phyloP scores from a whole-genome alignment of 2,113 vertebrate genomes.

The Pseudolaguvia tuberculata region DNA sequence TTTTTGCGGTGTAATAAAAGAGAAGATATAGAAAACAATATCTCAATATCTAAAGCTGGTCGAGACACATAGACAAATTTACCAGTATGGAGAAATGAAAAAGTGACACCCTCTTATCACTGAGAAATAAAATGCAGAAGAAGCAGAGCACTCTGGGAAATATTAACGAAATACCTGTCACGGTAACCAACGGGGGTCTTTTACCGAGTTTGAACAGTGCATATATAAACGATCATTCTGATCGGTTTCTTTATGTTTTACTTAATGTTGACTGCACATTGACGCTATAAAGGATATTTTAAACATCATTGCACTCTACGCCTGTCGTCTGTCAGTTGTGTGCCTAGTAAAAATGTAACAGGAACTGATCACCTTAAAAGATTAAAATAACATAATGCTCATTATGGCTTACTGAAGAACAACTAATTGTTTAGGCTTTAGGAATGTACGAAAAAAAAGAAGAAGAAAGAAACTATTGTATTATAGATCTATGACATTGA shows the following conservation, averaged over 20 bases:
- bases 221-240: no score
- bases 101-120: slow-evolving; percentile 20
- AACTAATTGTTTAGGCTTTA: no score
- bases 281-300: neutral
- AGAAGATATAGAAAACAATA: slow-evolving; percentile 8
- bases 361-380: neutral
- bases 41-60: slow-evolving; percentile 23
- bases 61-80: slow-evolving; percentile 23
- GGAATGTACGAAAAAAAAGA: no score
- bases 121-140: slow-evolving; percentile 31
- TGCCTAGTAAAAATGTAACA: neutral
- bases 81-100: slow-evolving; percentile 2
- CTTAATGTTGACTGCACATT: no score
- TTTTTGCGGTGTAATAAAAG: slow-evolving; percentile 25
- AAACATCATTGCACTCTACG: neutral
- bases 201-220: neutral
- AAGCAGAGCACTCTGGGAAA: slow-evolving; percentile 16
- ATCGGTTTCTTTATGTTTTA: neutral
- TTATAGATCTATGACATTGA: neutral
- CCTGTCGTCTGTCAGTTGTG: neutral
- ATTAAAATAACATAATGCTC: no score
- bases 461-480: neutral
- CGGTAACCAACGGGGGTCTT: neutral
- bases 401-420: no score
- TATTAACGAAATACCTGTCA: slow-evolving; percentile 23